A percentile compares a stretch with the other conserved stretches of the same genome.
These are phyloP conservation scores for Acrobasis repandana DNA, from an alignment of 2,888 invertebrate genomes.

Conservation along the genomic window DNA sequence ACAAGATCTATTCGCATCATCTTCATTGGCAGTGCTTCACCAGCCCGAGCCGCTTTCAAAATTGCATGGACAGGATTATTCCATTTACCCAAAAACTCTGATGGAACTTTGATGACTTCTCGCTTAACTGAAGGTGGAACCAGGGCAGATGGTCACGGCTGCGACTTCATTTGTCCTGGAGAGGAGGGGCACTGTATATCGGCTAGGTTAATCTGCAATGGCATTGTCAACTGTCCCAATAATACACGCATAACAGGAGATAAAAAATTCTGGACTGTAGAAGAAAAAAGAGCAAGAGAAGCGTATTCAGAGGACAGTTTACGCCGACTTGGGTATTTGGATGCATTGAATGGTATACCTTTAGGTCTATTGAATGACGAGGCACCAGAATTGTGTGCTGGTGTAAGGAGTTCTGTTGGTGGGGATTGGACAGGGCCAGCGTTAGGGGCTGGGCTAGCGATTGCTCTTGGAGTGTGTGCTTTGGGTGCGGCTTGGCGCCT, in stretches of 20 bases:
- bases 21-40: constrained; percentile 89
- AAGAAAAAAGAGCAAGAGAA: constrained; percentile 78
- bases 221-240: constrained; percentile 93
- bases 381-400: constrained; percentile 88
- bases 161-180: constrained; percentile 94
- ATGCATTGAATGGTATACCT: constrained; percentile 66
- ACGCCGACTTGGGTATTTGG: constrained; percentile 82
- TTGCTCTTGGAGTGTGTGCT: constrained; percentile 80
- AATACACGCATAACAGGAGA: constrained; percentile 75
- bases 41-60: constrained; percentile 92
- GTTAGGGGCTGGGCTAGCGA: constrained; percentile 84
- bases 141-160: constrained; percentile 76
- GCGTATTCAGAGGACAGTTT: constrained; percentile 84
- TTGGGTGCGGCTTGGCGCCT: constrained; percentile 84
- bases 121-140: constrained; percentile 85
- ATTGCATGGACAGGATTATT: constrained; percentile 95
- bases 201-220: constrained; percentile 92
- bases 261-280: constrained; percentile 73
- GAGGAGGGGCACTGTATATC: constrained; percentile 93
- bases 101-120: constrained; percentile 90
- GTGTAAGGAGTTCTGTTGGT: constrained; percentile 69
- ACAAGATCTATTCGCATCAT: constrained; percentile 87
- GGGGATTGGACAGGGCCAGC: constrained; percentile 85
- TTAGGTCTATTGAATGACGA: constrained; percentile 87
- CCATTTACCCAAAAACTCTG: constrained; percentile 92